Base-by-base conservation (phyloP, 1,140 invertebrate species). In the Tenebrio molitor region DNA sequence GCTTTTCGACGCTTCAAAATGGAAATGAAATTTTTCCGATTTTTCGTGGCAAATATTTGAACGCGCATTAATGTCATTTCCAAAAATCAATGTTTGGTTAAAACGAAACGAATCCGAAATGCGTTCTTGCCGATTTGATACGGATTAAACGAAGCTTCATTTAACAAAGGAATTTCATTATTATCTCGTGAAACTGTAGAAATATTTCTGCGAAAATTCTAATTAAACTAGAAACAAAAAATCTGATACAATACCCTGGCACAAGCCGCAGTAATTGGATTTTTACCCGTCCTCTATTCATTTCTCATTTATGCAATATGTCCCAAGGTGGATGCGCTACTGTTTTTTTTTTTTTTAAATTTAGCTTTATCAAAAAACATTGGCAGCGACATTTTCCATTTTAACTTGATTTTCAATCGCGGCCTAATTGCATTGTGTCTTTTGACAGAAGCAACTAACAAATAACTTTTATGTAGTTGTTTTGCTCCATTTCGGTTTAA, bases 221-320 rank as follows among this genome's bases (percentile, higher is more conserved):
- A 29, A 58, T 58, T 58, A 58, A 58, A 58, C 50, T 58, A 58
- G 19, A 14, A 23, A 34, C 50, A 58, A 58, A 58, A n/a, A 58
- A 58, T 58, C 50, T n/a, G 50, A 25, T 58, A 58, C 50, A 58
- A 58, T 58, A 29, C 50, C 10, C 23, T 12, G 7, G 50, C 21
- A 6, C 19, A 58, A 29, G 50, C 50, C 50, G 1, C 50, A 15
- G 50, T 58, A 58, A 58, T 58, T 58, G 50, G 50, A 58, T 58
- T 58, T 58, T 58, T 58, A 23, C 50, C 12, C 8, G 2, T n/a
- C 1, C 23, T 25, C 50, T 58, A 58, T 58, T 58, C 50, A 58
- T 25, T 58, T 58, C 29, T n/a, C 46, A 53, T 53, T 58, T 58
- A 58, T 29, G 23, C 50, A 14, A 39, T 39, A 39, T 12, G 36